Conservation (phyloP, 2,113 vertebrate species). For the Solea solea region DNA sequence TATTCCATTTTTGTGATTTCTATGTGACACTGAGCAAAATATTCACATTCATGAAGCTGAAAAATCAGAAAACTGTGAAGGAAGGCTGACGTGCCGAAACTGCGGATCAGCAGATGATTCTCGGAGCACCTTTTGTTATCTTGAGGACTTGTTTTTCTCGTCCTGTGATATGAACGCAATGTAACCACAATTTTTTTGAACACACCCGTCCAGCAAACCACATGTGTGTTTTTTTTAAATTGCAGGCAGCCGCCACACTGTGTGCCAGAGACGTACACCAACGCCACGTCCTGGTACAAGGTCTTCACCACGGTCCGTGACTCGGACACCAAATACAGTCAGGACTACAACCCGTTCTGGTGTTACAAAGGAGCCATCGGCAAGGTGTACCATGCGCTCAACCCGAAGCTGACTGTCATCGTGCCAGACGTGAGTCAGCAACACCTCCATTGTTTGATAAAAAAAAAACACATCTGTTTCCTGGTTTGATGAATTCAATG, state of each 20-base stretch:
- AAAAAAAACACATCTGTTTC: neutral
- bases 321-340: conserved; percentile 93
- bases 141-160: no score
- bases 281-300: conserved; percentile 96
- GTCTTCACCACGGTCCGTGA: conserved; percentile 95
- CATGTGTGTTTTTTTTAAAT: neutral
- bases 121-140: no score
- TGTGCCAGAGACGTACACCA: conserved; percentile 94
- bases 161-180: neutral
- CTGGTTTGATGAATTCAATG: neutral
- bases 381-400: conserved; percentile 96
- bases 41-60: no score
- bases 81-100: no score
- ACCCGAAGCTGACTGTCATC: conserved; percentile 96
- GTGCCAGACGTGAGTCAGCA: conserved; percentile 92
- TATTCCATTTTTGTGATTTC: no score
- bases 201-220: neutral
- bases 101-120: no score
- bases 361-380: conserved; percentile 98
- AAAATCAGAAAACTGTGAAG: no score
- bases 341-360: conserved; percentile 99
- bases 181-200: no score
- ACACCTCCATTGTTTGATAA: neutral
- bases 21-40: no score
- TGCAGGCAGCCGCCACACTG: conserved; percentile 95